phyloP scores from a whole-genome alignment of 2,797 vertebrate species.

The Brachyrhaphis roseni region DNA sequence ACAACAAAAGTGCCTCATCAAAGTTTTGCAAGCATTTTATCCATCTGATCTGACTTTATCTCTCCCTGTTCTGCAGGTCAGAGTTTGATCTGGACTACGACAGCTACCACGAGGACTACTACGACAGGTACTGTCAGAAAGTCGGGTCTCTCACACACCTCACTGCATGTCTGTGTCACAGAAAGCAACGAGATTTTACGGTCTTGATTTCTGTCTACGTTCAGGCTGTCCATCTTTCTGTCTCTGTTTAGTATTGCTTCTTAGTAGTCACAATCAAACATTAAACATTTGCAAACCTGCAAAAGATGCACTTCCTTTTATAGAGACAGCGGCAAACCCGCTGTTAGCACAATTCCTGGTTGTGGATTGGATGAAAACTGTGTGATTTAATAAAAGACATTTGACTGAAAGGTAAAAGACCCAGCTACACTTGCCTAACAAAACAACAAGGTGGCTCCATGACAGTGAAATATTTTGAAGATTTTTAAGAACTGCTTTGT shows the following conservation, averaged over 20 bases:
- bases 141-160: conserved; percentile 44
- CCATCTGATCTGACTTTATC: conserved; percentile 36
- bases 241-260: conserved; percentile 21
- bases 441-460: not conserved
- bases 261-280: conserved; percentile 6
- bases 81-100: conserved; percentile 83
- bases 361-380: not conserved
- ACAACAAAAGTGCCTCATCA: conserved; percentile 24
- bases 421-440: not conserved
- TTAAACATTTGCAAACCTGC: not conserved
- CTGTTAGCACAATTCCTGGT: conserved; percentile 1
- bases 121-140: conserved; percentile 81
- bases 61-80: conserved; percentile 67
- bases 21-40: conserved; percentile 35
- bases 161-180: conserved; percentile 45
- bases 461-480: not conserved
- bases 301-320: not conserved
- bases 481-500: not conserved
- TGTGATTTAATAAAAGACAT: not conserved
- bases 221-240: conserved; percentile 37
- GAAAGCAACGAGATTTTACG: conserved; percentile 14
- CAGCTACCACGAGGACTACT: conserved; percentile 83
- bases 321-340: not conserved
- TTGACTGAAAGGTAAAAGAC: not conserved
- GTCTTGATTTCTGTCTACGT: not conserved